phyloP scores from a whole-genome alignment of 2,797 vertebrate species.

The Petrocephalus schoutedeni region DNA sequence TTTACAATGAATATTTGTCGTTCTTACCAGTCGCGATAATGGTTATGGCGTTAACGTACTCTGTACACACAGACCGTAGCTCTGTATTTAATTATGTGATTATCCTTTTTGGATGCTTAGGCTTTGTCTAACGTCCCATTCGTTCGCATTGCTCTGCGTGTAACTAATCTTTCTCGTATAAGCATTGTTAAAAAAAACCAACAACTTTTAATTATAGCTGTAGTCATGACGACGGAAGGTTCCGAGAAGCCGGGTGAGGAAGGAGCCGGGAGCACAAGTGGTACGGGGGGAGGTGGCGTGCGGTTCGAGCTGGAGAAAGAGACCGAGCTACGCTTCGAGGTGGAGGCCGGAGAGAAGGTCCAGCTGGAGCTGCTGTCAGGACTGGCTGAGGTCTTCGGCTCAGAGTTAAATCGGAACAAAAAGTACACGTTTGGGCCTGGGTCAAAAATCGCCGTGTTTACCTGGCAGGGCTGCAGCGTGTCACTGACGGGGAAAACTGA shows the following conservation, averaged over 20 bases:
- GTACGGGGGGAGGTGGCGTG: constrained; percentile 38
- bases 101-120: neutral
- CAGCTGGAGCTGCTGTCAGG: constrained; percentile 85
- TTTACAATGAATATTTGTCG: neutral
- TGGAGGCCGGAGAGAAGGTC: constrained; percentile 81
- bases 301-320: constrained; percentile 88
- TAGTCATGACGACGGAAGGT: constrained; percentile 59
- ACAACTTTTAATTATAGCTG: constrained; percentile 16
- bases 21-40: neutral
- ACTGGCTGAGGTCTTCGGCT: constrained; percentile 90
- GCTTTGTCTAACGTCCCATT: neutral
- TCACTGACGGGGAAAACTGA: constrained; percentile 88
- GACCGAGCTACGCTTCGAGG: constrained; percentile 92
- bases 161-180: neutral
- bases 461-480: constrained; percentile 92
- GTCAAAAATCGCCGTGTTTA: constrained; percentile 93
- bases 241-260: constrained; percentile 61
- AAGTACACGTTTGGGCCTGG: constrained; percentile 90
- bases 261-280: constrained; percentile 34
- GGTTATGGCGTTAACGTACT: neutral
- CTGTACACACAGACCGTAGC: neutral
- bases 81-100: neutral
- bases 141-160: neutral
- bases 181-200: neutral
- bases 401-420: constrained; percentile 93